Percentiles rank a stretch among this genome's conserved stretches.
phyloP scores from a whole-genome alignment of 2,113 vertebrate species.

The Microtus ochrogaster region DNA sequence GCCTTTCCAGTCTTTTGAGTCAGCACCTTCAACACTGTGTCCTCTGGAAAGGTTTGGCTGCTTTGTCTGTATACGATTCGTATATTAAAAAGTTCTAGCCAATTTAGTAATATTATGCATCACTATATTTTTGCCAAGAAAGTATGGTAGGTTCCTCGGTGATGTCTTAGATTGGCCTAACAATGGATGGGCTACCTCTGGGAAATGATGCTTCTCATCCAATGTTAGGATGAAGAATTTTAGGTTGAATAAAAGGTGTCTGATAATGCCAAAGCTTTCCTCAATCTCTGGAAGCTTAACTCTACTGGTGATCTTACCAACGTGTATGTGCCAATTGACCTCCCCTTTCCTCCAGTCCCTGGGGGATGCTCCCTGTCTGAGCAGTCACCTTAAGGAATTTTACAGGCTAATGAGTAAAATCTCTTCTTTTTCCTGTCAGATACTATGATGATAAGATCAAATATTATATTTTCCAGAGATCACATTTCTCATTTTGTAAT shows the following conservation, averaged over 20 bases:
- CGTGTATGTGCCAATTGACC: not conserved
- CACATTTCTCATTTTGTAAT: not conserved
- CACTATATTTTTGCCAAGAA: not conserved
- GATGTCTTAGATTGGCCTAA: constrained; percentile 1
- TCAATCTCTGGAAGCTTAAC: not conserved
- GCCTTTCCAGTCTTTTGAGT: not conserved
- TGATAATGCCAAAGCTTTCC: not conserved
- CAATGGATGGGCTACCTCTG: not conserved
- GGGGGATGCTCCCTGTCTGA: not conserved
- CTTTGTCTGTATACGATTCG: not conserved
- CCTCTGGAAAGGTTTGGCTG: not conserved
- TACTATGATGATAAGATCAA: not conserved
- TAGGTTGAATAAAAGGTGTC: not conserved
- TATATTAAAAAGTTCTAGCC: not conserved
- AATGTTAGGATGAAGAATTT: constrained; percentile 13
- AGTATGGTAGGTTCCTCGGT: not conserved
- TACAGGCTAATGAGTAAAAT: not conserved
- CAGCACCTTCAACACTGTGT: not conserved
- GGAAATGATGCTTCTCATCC: constrained; percentile 14
- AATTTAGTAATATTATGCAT: constrained; percentile 6
- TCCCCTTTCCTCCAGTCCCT: not conserved
- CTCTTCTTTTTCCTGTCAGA: not conserved
- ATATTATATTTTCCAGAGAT: not conserved
- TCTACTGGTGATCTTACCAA: not conserved
- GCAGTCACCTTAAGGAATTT: not conserved